Percentiles rank a stretch among this genome's conserved stretches.
These are phyloP conservation scores for Gila orcuttii DNA, from an alignment of 2,113 vertebrate species.

Conservation along the genomic window DNA sequence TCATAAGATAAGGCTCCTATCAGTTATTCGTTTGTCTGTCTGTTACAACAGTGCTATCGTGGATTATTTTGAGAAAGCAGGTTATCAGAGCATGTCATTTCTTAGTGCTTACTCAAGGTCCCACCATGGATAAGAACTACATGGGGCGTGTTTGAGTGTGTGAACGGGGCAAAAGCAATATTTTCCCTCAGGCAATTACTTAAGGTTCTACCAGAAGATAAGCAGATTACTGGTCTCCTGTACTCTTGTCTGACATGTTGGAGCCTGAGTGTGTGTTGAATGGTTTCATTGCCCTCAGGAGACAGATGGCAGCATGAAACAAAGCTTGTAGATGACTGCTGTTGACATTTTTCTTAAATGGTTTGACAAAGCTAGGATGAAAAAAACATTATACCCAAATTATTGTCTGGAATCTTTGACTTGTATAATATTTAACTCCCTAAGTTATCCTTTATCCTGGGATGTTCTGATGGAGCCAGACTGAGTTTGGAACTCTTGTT, in stretches of 20 bases:
- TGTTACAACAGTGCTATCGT: slow-evolving; percentile 42
- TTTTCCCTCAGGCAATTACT: slow-evolving; percentile 54
- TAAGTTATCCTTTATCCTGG: not conserved
- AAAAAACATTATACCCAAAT: not conserved
- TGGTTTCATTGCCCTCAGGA: slow-evolving; percentile 63
- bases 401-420: not conserved
- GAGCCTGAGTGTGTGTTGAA: slow-evolving; percentile 67
- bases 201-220: slow-evolving; percentile 55
- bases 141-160: slow-evolving; percentile 43
- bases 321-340: slow-evolving; percentile 21
- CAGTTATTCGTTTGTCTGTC: slow-evolving; percentile 36
- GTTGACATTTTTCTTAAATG: slow-evolving; percentile 25
- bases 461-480: slow-evolving; percentile 38
- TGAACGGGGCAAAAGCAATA: slow-evolving; percentile 38
- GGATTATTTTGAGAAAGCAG: slow-evolving; percentile 43
- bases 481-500: slow-evolving; percentile 23
- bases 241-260: slow-evolving; percentile 59
- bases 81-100: slow-evolving; percentile 50
- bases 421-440: not conserved
- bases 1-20: slow-evolving; percentile 49
- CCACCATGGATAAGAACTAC: slow-evolving; percentile 34
- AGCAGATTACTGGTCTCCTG: slow-evolving; percentile 49
- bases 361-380: not conserved
- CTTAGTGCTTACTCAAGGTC: slow-evolving; percentile 39
- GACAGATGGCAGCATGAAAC: slow-evolving; percentile 68